These are phyloP conservation scores for Lumbricus terrestris DNA, from an alignment of 2,888 invertebrate species.

Conservation along the genomic window DNA sequence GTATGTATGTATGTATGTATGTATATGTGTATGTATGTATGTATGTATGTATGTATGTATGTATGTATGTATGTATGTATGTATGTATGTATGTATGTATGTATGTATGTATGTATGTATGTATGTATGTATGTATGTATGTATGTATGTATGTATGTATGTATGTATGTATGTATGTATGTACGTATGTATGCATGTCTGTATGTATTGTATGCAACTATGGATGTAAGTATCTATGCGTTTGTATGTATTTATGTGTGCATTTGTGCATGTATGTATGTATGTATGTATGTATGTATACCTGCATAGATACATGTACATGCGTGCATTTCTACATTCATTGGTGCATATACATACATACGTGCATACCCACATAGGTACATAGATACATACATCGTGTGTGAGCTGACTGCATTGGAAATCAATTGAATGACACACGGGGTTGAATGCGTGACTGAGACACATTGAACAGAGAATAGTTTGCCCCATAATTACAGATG, in stretches of 20 bases:
- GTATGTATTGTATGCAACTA: too few species aligned
- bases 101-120: neutral
- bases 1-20: too few species aligned
- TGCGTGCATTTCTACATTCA: too few species aligned
- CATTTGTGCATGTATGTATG: too few species aligned
- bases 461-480: neutral
- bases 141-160: neutral
- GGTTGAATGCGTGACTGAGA: neutral
- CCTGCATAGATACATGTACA: too few species aligned
- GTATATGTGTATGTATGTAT: too few species aligned
- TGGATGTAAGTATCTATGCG: too few species aligned
- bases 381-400: neutral
- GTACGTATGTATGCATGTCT: neutral
- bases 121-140: neutral
- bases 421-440: neutral
- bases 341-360: neutral
- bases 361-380: neutral
- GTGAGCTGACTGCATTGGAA: neutral
- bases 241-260: too few species aligned
- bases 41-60: too few species aligned
- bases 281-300: too few species aligned
- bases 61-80: too few species aligned
- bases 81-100: too few species aligned
- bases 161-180: neutral
- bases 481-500: neutral